A percentile compares a stretch with the other conserved stretches of the same genome.
phyloP scores from a whole-genome alignment of 2,113 vertebrate species.

The Zootoca vivipara region DNA sequence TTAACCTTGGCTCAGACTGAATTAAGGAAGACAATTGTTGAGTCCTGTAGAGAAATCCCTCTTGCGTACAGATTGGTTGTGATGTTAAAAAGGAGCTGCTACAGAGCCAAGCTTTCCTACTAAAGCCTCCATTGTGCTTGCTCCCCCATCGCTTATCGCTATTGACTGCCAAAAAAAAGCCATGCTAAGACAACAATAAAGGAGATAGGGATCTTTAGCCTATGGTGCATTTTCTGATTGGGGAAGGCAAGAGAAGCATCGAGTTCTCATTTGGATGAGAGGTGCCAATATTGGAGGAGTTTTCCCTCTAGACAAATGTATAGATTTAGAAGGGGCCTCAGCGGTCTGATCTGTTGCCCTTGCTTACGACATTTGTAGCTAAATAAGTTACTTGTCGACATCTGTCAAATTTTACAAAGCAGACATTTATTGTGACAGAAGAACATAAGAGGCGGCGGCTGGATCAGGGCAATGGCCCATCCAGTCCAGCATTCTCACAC shows the following conservation, averaged over 20 bases:
- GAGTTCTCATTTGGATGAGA: not conserved
- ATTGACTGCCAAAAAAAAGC: not conserved
- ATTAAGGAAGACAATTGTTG: not conserved
- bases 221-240: not conserved
- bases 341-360: not conserved
- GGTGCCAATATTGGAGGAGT: not conserved
- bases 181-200: not conserved
- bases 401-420: not conserved
- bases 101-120: not conserved
- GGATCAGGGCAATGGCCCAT: too few species aligned
- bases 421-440: too few species aligned
- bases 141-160: not conserved
- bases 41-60: not conserved
- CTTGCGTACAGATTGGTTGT: not conserved
- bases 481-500: too few species aligned
- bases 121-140: not conserved
- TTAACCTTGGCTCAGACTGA: slow-evolving; percentile 6
- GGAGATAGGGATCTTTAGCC: not conserved
- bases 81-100: not conserved
- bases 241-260: not conserved
- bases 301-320: not conserved
- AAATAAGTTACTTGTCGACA: not conserved
- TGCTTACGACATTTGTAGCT: not conserved
- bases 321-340: not conserved
- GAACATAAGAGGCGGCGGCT: too few species aligned